Conservation (phyloP, 2,113 vertebrate genomes). For the Ifrita kowaldi region DNA sequence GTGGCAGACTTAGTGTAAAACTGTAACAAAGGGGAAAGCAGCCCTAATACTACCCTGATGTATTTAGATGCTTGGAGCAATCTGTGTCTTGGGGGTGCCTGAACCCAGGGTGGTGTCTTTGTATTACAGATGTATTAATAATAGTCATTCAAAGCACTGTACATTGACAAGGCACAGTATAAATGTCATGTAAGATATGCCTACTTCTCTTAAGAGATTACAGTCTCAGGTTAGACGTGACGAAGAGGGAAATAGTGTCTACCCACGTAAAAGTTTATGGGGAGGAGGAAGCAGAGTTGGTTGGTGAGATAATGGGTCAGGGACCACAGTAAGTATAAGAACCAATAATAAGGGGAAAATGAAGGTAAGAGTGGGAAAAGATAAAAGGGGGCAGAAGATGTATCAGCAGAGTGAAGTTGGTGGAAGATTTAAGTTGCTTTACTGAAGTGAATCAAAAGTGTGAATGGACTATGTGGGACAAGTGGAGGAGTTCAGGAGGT, state of each 20-base stretch:
- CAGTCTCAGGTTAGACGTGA: accelerated
- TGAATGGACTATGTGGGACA: neutral
- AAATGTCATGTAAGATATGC: neutral
- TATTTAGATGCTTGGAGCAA: neutral
- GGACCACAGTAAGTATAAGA: neutral
- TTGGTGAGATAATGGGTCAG: neutral
- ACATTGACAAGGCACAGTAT: neutral
- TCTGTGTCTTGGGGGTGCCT: neutral
- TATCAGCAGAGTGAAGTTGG: neutral
- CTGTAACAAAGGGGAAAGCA: neutral
- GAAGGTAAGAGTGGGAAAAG: neutral
- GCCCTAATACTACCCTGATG: neutral
- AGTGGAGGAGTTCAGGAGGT: neutral
- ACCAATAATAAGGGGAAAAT: neutral
- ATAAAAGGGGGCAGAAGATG: neutral
- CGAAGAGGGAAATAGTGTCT: neutral
- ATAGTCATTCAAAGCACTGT: neutral
- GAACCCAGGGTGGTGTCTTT: neutral
- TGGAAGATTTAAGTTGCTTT: neutral
- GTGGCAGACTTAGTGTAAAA: neutral
- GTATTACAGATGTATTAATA: neutral
- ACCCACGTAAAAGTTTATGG: neutral
- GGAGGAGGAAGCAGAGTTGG: neutral
- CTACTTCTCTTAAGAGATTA: neutral
- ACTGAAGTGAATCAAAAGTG: neutral